Percentiles rank a stretch among this genome's conserved stretches.
Conservation (phyloP, 2,888 invertebrate species). For the Eupithecia centaureata region DNA sequence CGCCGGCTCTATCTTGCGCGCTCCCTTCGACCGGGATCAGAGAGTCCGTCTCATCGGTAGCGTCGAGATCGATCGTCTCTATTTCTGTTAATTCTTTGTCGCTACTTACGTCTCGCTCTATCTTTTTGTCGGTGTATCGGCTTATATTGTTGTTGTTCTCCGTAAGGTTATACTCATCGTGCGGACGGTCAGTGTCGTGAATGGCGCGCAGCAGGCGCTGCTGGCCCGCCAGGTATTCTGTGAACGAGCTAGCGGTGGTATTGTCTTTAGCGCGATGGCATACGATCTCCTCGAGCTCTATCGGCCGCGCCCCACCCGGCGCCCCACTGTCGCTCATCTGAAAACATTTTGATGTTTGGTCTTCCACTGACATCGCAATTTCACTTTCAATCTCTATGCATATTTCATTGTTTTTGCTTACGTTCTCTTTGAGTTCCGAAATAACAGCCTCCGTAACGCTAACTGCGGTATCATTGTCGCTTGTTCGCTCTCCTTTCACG, state of each 20-base stretch:
- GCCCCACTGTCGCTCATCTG: conserved; percentile 40
- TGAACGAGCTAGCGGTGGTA: conserved; percentile 48
- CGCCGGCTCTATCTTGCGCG: conserved; percentile 11
- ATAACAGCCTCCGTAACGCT: conserved; percentile 16
- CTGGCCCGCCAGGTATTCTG: conserved; percentile 57
- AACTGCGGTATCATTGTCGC: conserved; percentile 17
- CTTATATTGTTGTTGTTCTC: conserved; percentile 37
- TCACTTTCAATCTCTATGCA: conserved; percentile 37
- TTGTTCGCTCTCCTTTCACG: conserved; percentile 14
- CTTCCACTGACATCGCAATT: conserved; percentile 39
- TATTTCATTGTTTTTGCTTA: conserved; percentile 32
- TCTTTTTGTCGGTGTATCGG: conserved; percentile 25
- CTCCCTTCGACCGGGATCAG: conserved; percentile 29
- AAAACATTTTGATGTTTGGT: conserved; percentile 45
- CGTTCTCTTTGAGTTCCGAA: conserved; percentile 25
- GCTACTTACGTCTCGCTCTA: conserved; percentile 40
- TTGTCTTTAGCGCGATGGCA: conserved; percentile 39
- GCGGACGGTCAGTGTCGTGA: conserved; percentile 40
- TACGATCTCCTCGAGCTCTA: conserved; percentile 46
- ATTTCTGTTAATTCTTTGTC: conserved; percentile 31
- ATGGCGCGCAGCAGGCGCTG: conserved; percentile 55
- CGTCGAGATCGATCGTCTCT: conserved; percentile 25
- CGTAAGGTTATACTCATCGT: conserved; percentile 31
- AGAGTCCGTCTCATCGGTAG: conserved; percentile 12
- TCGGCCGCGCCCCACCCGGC: conserved; percentile 24